phyloP scores from a whole-genome alignment of 2,113 vertebrate species.

The Donacobius atricapilla region DNA sequence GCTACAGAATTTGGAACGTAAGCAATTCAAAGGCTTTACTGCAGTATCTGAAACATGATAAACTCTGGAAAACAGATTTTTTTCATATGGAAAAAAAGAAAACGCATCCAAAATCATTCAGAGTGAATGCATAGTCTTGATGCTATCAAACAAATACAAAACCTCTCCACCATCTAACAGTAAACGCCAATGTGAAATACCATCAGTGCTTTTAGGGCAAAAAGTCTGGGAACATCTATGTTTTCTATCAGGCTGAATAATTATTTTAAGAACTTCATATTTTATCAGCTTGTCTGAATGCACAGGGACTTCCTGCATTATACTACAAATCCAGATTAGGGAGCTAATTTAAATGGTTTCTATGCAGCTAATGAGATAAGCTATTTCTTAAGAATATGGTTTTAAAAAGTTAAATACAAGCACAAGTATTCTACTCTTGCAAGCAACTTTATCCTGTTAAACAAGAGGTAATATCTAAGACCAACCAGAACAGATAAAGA shows the following conservation, averaged over 20 bases:
- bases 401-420: not conserved
- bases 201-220: not conserved
- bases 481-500: not conserved
- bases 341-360: conserved; percentile 24
- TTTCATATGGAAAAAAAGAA: not conserved
- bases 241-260: conserved; percentile 24
- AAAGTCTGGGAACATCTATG: not conserved
- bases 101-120: not conserved
- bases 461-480: not conserved
- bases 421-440: not conserved
- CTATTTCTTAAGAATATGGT: not conserved
- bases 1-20: not conserved
- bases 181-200: not conserved
- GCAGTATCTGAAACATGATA: not conserved
- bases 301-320: not conserved
- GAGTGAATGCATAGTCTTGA: not conserved
- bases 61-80: not conserved
- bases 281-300: conserved; percentile 28
- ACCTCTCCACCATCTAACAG: not conserved
- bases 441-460: not conserved
- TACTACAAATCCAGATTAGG: conserved; percentile 23
- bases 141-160: not conserved
- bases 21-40: not conserved
- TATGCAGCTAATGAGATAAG: not conserved
- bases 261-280: conserved; percentile 46